phyloP scores from a whole-genome alignment of 2,888 invertebrate genomes.

The Parnassius smintheus region DNA sequence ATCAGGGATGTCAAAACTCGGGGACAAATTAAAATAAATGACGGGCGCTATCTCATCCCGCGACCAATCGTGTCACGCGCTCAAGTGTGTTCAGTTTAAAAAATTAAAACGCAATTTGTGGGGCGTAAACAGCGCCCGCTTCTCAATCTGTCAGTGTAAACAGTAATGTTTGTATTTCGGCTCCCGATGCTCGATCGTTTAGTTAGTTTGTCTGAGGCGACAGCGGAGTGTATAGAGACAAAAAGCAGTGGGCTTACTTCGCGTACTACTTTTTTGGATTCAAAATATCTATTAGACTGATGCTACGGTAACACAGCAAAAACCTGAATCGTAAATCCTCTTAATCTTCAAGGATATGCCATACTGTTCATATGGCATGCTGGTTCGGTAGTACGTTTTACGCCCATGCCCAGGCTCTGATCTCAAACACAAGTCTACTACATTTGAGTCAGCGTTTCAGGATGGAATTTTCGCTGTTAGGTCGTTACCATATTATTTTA shows the following conservation, averaged over 20 bases:
- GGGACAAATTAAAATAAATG: constrained; percentile 78
- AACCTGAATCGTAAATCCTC: no score
- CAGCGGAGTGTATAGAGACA: background rate
- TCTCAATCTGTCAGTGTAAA: constrained; percentile 72
- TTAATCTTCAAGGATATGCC: no score
- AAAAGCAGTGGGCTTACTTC: background rate
- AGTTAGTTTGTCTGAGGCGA: constrained; percentile 63
- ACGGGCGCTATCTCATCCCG: constrained; percentile 58
- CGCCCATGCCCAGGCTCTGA: no score
- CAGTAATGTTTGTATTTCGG: constrained; percentile 64
- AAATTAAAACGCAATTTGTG: constrained; percentile 74
- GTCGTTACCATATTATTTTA: no score
- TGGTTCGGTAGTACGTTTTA: no score
- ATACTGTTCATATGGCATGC: no score
- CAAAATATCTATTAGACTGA: no score
- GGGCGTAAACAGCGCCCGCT: constrained; percentile 47
- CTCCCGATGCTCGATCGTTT: constrained; percentile 52
- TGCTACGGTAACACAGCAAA: no score
- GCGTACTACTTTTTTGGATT: no score
- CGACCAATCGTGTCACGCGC: constrained; percentile 52
- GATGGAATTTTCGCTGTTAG: no score
- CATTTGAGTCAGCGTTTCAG: no score
- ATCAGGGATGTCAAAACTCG: constrained; percentile 34
- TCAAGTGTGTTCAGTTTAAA: constrained; percentile 72
- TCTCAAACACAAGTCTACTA: no score